phyloP scores from a whole-genome alignment of 2,113 vertebrate genomes.

The Bucco capensis region DNA sequence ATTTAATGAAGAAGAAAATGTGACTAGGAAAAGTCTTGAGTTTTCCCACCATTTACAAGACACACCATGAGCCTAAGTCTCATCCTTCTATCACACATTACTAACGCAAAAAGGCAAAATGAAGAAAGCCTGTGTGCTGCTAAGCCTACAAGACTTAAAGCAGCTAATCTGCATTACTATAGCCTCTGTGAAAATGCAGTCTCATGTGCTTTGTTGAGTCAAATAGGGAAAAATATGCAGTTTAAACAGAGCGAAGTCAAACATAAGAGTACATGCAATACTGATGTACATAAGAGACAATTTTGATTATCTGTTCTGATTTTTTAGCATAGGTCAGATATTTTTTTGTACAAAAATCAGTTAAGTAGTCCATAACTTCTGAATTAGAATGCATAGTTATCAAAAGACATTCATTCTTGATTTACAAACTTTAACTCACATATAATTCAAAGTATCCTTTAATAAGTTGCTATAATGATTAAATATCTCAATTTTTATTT shows the following conservation, averaged over 20 bases:
- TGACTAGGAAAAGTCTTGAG: neutral
- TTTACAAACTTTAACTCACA: neutral
- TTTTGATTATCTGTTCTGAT: neutral
- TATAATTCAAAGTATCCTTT: neutral
- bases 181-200: neutral
- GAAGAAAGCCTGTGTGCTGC: accelerated
- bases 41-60: neutral
- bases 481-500: neutral
- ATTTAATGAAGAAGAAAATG: neutral
- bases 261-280: neutral
- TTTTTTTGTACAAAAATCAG: neutral
- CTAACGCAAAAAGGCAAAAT: neutral
- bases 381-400: neutral
- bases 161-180: neutral
- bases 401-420: neutral
- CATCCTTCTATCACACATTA: neutral
- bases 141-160: neutral
- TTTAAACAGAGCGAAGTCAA: neutral
- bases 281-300: neutral
- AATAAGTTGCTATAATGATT: neutral
- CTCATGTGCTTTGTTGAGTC: neutral
- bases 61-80: neutral
- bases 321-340: neutral
- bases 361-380: neutral
- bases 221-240: neutral